Evolutionary conservation across 2,797 vertebrate species (phyloP).

Genomic region (Schizothorax lantsangensis): DNA sequence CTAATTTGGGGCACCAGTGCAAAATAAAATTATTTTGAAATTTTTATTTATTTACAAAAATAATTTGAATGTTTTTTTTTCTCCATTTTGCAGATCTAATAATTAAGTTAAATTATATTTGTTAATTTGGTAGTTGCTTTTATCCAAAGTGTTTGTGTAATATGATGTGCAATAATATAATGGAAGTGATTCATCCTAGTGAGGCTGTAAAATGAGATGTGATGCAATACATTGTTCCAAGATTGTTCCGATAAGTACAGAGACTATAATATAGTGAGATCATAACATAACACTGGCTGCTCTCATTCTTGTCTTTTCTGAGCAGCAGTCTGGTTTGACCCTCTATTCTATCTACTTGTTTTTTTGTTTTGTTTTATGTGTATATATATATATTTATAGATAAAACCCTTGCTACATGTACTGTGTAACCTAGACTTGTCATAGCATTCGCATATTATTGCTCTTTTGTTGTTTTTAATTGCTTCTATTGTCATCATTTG

Average conservation of each 20-base stretch:
- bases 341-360: background rate
- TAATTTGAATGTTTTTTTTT: background rate
- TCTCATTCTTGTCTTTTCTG: background rate
- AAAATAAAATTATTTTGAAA: background rate
- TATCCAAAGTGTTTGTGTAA: conserved; percentile 5
- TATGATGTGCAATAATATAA: background rate
- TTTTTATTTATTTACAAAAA: background rate
- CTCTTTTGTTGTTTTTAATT: background rate
- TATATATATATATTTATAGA: too few species aligned
- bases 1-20: background rate
- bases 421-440: too few species aligned
- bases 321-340: background rate
- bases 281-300: background rate
- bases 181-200: background rate
- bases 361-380: fast-evolving
- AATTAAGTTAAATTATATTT: background rate
- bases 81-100: background rate
- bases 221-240: background rate
- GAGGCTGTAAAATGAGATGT: background rate
- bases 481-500: background rate
- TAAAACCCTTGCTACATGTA: too few species aligned
- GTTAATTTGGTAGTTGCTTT: background rate
- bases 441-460: background rate
- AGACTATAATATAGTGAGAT: background rate
- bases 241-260: background rate